phyloP scores from a whole-genome alignment of 2,113 vertebrate genomes.

The Cynocephalus volans region DNA sequence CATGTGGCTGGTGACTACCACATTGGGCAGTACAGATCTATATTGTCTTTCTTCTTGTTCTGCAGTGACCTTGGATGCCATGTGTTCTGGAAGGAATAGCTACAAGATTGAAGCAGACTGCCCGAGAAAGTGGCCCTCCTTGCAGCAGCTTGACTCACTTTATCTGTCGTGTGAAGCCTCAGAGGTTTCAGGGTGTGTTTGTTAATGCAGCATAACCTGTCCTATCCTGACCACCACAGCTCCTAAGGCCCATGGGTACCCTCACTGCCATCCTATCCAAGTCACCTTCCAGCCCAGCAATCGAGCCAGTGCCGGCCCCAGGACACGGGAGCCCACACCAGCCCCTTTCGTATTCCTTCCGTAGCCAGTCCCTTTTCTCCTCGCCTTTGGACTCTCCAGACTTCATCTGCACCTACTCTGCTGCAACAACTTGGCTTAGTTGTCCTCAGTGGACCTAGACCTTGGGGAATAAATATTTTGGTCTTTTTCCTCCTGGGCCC shows the following conservation, averaged over 20 bases:
- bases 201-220: background rate
- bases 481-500: background rate
- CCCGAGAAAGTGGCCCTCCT: background rate
- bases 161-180: no score
- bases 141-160: background rate
- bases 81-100: background rate
- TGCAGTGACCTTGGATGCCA: background rate
- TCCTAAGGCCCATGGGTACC: background rate
- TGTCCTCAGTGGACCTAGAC: background rate
- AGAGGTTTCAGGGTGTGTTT: background rate
- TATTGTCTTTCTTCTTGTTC: background rate
- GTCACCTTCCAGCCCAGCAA: fast-evolving
- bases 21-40: no score
- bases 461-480: background rate
- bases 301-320: no score
- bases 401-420: background rate
- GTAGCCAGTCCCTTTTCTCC: background rate
- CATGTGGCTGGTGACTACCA: background rate
- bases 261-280: fast-evolving
- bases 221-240: no score
- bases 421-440: background rate
- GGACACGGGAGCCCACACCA: fast-evolving
- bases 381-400: background rate
- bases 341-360: background rate
- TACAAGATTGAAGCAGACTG: background rate